Conservation (phyloP, 1,140 invertebrate species). For the Dendrolimus kikuchii region DNA sequence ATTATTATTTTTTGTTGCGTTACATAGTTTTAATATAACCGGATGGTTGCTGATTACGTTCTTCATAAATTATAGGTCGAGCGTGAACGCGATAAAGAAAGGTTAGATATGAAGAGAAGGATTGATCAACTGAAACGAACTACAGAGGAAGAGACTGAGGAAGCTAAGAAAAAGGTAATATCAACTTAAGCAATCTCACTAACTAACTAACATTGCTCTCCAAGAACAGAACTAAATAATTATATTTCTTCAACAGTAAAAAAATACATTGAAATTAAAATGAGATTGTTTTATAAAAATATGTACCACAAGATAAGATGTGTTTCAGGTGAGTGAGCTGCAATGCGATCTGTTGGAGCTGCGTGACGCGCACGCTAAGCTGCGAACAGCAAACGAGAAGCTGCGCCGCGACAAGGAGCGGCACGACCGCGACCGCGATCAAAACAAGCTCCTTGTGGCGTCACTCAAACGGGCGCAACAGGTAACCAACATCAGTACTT, state of each 20-base stretch:
- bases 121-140: conserved; percentile 88
- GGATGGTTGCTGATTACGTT: too few species aligned
- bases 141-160: conserved; percentile 91
- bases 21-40: too few species aligned
- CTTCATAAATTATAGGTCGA: conserved; percentile 76
- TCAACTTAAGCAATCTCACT: too few species aligned
- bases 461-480: conserved; percentile 66
- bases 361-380: conserved; percentile 91
- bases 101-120: conserved; percentile 87
- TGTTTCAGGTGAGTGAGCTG: conserved; percentile 75
- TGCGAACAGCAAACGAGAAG: conserved; percentile 94
- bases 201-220: too few species aligned
- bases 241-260: too few species aligned
- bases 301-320: not conserved
- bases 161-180: conserved; percentile 86
- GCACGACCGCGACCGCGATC: conserved; percentile 86
- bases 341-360: conserved; percentile 91
- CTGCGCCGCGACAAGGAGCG: conserved; percentile 89
- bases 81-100: conserved; percentile 90
- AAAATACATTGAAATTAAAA: too few species aligned
- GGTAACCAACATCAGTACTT: conserved; percentile 24
- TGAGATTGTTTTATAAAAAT: too few species aligned
- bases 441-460: conserved; percentile 73
- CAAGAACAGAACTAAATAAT: too few species aligned
- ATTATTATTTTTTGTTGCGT: too few species aligned